Conservation (phyloP, 2,113 vertebrate genomes). For the Rana temporaria region DNA sequence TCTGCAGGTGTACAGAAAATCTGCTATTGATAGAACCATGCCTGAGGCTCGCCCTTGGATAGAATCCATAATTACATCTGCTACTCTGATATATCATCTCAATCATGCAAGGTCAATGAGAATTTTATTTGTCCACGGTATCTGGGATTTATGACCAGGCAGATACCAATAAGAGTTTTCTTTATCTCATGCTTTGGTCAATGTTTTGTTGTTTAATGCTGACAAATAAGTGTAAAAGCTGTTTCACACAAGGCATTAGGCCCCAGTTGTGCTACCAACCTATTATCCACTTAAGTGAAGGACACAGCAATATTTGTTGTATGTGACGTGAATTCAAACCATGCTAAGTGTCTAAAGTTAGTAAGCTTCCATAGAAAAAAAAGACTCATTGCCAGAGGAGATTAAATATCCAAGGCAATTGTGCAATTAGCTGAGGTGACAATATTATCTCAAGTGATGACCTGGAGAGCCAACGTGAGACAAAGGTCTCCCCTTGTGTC, state of each 20-base stretch:
- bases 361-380: too few species aligned
- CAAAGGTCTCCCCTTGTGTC: too few species aligned
- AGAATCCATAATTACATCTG: conserved; percentile 59
- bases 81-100: conserved; percentile 59
- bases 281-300: neutral
- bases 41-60: conserved; percentile 49
- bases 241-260: neutral
- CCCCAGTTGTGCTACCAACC: neutral
- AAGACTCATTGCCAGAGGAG: too few species aligned
- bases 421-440: too few species aligned
- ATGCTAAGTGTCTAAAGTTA: too few species aligned
- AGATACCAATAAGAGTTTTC: conserved; percentile 50
- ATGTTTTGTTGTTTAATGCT: conserved; percentile 19
- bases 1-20: conserved; percentile 49
- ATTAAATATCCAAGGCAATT: too few species aligned
- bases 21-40: conserved; percentile 56
- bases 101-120: conserved; percentile 61
- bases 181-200: neutral
- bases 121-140: conserved; percentile 47
- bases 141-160: conserved; percentile 64
- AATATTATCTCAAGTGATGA: too few species aligned
- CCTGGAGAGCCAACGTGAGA: too few species aligned
- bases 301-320: neutral
- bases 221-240: neutral
- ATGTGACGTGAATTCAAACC: conserved; percentile 1